Evolutionary conservation across 1,140 invertebrate genomes (phyloP).

Genomic region (Monomorium pharaonis): DNA sequence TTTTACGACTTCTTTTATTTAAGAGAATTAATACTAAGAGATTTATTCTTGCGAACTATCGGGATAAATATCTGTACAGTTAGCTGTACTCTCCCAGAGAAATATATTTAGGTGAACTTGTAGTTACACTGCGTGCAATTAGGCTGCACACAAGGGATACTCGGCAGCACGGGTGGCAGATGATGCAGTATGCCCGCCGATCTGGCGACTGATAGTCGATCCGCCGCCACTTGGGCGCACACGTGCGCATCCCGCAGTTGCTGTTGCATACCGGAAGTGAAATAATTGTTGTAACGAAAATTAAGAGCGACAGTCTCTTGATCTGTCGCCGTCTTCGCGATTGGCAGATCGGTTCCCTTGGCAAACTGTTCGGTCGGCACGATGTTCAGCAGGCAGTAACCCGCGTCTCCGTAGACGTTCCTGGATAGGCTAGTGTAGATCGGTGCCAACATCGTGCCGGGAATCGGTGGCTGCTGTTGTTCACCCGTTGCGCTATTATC

Average conservation of each 20-base stretch:
- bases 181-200: conserved; percentile 72
- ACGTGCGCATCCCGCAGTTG: conserved; percentile 73
- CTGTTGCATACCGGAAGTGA: conserved; percentile 73
- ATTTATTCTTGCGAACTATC: not conserved
- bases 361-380: conserved; percentile 70
- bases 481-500: conserved; percentile 40
- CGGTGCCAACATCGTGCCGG: conserved; percentile 60
- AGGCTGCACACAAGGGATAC: conserved; percentile 80
- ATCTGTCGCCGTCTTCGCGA: conserved; percentile 63
- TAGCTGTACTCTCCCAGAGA: not conserved
- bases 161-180: conserved; percentile 79
- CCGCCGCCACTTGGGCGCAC: conserved; percentile 64
- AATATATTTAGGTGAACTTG: conserved; percentile 74
- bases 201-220: conserved; percentile 35
- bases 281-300: conserved; percentile 77
- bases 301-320: conserved; percentile 72
- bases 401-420: conserved; percentile 76
- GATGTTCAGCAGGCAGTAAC: conserved; percentile 79
- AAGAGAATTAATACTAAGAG: not conserved
- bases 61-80: not conserved
- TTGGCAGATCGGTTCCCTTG: conserved; percentile 54
- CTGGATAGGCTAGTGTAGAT: conserved; percentile 74
- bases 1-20: not conserved
- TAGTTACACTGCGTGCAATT: conserved; percentile 80
- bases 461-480: conserved; percentile 36